Base-by-base conservation (phyloP, 1,140 invertebrate genomes). In the Teleogryllus occipitalis region DNA sequence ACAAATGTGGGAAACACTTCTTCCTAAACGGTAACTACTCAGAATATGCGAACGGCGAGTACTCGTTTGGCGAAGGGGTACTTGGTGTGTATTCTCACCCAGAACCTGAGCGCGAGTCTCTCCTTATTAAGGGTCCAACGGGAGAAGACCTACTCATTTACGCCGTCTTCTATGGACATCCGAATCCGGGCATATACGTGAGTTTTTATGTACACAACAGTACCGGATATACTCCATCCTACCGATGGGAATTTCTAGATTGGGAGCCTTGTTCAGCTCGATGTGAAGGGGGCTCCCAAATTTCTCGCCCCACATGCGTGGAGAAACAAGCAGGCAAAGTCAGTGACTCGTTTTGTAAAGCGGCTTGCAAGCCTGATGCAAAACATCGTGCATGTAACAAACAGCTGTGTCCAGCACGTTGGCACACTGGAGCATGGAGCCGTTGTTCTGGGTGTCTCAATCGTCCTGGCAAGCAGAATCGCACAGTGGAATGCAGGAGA, bases 371-470 rank as follows among this genome's bases (percentile, higher is more conserved):
- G 75, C 87, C 87, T 18, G 83, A 85, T 65, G 75, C 84, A 0
- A 84, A 84, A 73, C 85, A 83, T 14, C 84, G 85, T 47, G 82
- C 83, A 49, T 89, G 88, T 80, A 89, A 89, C 76, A 81, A 85
- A 46, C 10, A 85, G 6, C 83, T 85, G 4, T 89, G 88, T 80
- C 81, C 81, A n/a, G 85, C 85, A 0, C 18, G 88, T 82, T 89
- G 88, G 88, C 84, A 87, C 77, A 85, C 87, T 12, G 88, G 88
- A 49, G 85, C 85, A 79, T 89, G 88, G 88, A 85, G 87, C 73
- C 84, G 84, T 49, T 89, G 88, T 81, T 85, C 82, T 74, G 87
- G 87, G 8, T 89, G 88, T 81, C 84, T 86, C 75, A 84, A 85
- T 39, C 85, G 86, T 82, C 84, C 84, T 27, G 88, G 88, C 10